Evolutionary conservation across 2,113 vertebrate genomes (phyloP), one percentile per base, ranked within the genome.

Genomic region (Nibea albiflora): DNA sequence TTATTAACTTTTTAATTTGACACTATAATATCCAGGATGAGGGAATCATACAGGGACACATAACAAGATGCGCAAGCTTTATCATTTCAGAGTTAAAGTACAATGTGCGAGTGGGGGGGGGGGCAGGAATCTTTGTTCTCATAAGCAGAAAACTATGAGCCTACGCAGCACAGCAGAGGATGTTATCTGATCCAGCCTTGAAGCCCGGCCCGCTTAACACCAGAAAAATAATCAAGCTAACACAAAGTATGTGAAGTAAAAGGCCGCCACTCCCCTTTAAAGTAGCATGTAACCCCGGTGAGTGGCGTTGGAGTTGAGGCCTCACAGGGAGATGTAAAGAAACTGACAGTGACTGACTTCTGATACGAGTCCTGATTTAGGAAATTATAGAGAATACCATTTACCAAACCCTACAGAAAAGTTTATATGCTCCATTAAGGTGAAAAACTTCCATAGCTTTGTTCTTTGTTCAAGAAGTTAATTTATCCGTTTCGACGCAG

Each of bases 191-290:
- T 92, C 85, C 85, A 19, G 69, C 81, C 86, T 89, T 79, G 88
- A 92, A 93, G 91, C 87, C 75, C 53, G 52, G 68, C 65, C 84
- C 39, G 79, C 92, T 87, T 78, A 85, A 83, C 53, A 11, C 81
- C 84, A 87, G 74, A 89, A 86, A 86, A 90, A 95, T 87, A 93
- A 93, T 92, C 87, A 91, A 85, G 85, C 84, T 69, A 14, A 70
- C 76, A 82, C 84, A 91, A 93, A 92, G 89, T 89, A 90, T 90
- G 89, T 84, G 86, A 90, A 90, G 90, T 87, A 64, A 84, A 86
- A 56, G 72, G 63, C 78, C 24, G 76, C 82, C 82, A 85, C 78
- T 84, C 87, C 86, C 42, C 75, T 92, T 93, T 90, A 92, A 91
- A 93, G 89, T 60, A 90, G 89, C 78, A 63, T 61, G 71, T 78